These are phyloP conservation scores for Sebastes oblongus DNA, from an alignment of 2,797 vertebrate species.

Conservation along the genomic window DNA sequence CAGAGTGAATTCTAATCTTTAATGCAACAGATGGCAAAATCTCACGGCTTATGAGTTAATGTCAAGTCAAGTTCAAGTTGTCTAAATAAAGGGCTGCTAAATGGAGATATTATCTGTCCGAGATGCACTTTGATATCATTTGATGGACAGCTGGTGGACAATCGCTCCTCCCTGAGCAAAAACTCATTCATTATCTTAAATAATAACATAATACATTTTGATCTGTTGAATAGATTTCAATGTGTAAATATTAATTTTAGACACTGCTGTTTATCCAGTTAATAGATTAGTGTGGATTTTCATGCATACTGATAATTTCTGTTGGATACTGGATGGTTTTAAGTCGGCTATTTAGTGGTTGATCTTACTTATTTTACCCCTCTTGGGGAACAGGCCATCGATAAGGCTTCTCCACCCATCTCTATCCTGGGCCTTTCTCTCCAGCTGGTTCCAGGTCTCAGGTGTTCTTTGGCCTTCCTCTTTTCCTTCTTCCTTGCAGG, in stretches of 20 bases:
- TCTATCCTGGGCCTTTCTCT: too few species aligned
- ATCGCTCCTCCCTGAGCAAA: not conserved
- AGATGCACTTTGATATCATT: slow-evolving; percentile 16
- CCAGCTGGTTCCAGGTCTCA: too few species aligned
- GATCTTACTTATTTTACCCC: too few species aligned
- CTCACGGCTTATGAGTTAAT: slow-evolving; percentile 67
- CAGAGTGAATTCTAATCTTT: slow-evolving; percentile 57
- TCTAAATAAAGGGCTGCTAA: slow-evolving; percentile 70
- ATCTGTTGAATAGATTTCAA: not conserved
- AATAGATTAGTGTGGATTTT: not conserved
- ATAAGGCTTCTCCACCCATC: too few species aligned
- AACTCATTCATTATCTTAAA: not conserved
- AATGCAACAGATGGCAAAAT: slow-evolving; percentile 64
- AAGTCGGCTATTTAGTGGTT: not conserved
- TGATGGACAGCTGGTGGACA: slow-evolving; percentile 26
- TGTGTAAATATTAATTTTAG: not conserved
- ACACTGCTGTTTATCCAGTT: not conserved
- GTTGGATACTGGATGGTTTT: not conserved
- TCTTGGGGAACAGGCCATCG: too few species aligned
- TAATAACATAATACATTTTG: not conserved
- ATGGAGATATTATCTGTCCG: slow-evolving; percentile 39
- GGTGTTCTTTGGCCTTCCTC: too few species aligned
- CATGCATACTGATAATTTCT: not conserved
- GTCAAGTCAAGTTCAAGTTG: slow-evolving; percentile 72
- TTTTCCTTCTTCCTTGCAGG: too few species aligned